Evolutionary conservation across 2,797 vertebrate species (phyloP), one percentile per base, ranked within the genome.

Genomic region (Enteromius argenteus): DNA sequence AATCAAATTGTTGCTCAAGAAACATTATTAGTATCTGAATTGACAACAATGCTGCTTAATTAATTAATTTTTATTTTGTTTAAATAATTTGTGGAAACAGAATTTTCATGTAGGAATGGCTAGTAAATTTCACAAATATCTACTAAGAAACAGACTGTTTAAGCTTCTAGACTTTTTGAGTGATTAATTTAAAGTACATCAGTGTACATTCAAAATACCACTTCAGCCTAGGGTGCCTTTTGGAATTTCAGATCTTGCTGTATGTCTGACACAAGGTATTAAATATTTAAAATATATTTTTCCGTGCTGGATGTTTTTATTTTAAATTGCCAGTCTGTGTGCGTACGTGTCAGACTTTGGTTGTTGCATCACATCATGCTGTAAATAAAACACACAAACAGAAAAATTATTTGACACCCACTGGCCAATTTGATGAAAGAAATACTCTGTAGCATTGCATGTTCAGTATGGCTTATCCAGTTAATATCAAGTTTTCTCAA

Each of bases 401-500:
- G 71, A 17, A 1, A 30, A 32, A 51, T 49, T 1, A 49, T 51
- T 73, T 73, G n/a, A 69, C 10, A 44, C 17, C 4, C 64, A 35
- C 32, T 67, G 21, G 21, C 21, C n/a, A 14, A 23, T 23, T 23
- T 69, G 37, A 30, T 72, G 42, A 49, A 73, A 51, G 42, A 73
- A 51, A 32, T 51, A 51, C 46, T 73, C 9, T 11, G 44, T 51
- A 51, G 46, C 17, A 73, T 21, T 51, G 44, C 44, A 73, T 71
- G 68, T 71, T 71, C 42, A 27, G 27, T 71, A 27, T 46, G 14
- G 42, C 6, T 71, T 46, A 71, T 73, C 44, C 49, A 72, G 69
- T 32, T 49, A 19, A 72, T 15, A 72, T 10, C 32, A 67, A 17
- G 27, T 73, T 73, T 73, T 73, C 27, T 73, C 71, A 73, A 32